Evolutionary conservation across 2,113 vertebrate species (phyloP), one percentile per base, ranked within the genome.

Genomic region (Colossoma macropomum): DNA sequence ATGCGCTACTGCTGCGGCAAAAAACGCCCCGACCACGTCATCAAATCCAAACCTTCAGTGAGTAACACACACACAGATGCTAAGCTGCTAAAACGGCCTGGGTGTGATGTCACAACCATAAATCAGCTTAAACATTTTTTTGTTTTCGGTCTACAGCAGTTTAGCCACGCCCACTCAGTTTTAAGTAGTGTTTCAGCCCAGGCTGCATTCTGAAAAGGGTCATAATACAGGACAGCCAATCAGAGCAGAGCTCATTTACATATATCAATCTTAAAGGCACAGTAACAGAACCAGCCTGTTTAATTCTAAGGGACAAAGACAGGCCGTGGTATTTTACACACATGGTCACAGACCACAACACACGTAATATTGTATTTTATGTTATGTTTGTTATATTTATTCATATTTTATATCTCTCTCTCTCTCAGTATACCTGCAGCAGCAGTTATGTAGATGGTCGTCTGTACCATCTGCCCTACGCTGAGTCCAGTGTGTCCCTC

Each of bases 21-120:
- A 84, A 94, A 95, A 80, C 95, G 92, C 0, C 90, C 93, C 0
- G 94, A 95, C 30, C 95, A 97, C 79, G 88, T 94, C 4, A 92
- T 96, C 89, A 99, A 97, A 85, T 94, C 96, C 69, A 97, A 97
- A 89, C 93, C 95, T 19, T 94, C 96, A 0, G 97, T 99, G 89
- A 96, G 96, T 92, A 54, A 34, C 9, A 78, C 23, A 27, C 54
- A 71, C n/a, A 28, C n/a, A 11, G 25, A 34, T 0, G 17, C 2
- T 3, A 17, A 15, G 17, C 13, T 52, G 17, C 13, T 3, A 17
- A 19, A 52, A 52, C 2, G 13, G 50, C 4, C 16, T 52, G 50
- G 50, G 11, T 52, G 16, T 19, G 50, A 52, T 19, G 17, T 52
- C 50, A 52, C 50, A 52, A 52, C 2, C 50, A 52, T 52, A 8